Evolutionary conservation across 2,888 invertebrate species (phyloP).

Genomic region (Lutraria lutraria): DNA sequence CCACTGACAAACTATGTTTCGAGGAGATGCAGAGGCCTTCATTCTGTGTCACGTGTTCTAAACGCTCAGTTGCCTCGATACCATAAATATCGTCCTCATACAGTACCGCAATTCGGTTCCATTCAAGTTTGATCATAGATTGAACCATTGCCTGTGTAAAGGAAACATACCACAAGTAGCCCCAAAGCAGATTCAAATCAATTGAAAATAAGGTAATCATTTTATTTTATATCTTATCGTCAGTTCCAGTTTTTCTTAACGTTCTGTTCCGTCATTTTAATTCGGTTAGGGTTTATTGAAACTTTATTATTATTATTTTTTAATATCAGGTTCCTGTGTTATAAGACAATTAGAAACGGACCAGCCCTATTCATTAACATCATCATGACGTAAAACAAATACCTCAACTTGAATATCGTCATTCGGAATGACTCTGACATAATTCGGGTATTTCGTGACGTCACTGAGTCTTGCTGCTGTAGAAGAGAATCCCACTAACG

Average conservation of each 20-base stretch:
- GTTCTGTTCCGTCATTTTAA: no score
- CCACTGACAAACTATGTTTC: slow-evolving; percentile 12
- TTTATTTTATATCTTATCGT: no score
- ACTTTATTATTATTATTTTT: no score
- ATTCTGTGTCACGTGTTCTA: slow-evolving; percentile 37
- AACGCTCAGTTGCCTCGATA: slow-evolving; percentile 28
- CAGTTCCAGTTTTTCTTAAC: no score
- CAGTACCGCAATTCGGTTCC: slow-evolving; percentile 75
- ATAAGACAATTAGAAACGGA: no score
- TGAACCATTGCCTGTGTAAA: slow-evolving; percentile 67
- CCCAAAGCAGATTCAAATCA: no score
- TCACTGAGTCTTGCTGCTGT: slow-evolving; percentile 25
- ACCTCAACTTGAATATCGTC: slow-evolving; percentile 43
- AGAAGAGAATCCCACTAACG: slow-evolving; percentile 28
- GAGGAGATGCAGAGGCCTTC: slow-evolving; percentile 66
- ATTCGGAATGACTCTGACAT: slow-evolving; percentile 34
- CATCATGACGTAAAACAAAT: neutral
- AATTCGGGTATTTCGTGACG: slow-evolving; percentile 29
- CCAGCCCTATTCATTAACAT: no score
- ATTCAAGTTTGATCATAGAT: slow-evolving; percentile 65
- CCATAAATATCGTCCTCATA: slow-evolving; percentile 72
- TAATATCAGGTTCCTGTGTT: no score
- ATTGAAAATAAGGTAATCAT: no score
- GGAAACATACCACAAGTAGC: neutral
- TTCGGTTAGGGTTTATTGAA: no score